A percentile compares a stretch with the other conserved stretches of the same genome.
These are phyloP conservation scores for Cantharis lateralis DNA, from an alignment of 2,888 invertebrate genomes.

Conservation along the genomic window DNA sequence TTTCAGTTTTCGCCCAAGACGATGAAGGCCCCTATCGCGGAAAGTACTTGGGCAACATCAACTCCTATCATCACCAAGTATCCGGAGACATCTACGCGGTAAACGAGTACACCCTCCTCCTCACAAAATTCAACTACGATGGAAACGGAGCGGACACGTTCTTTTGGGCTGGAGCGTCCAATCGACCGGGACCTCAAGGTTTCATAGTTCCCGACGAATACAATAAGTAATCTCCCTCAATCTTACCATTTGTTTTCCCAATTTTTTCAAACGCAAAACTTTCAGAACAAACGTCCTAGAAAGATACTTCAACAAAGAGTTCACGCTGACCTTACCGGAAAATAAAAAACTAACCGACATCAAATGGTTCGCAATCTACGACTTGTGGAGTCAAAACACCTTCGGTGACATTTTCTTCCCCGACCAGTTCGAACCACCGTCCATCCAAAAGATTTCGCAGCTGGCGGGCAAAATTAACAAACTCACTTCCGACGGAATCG, in stretches of 20 bases:
- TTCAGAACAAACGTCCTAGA: constrained; percentile 82
- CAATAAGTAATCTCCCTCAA: constrained; percentile 69
- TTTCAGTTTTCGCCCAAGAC: constrained; percentile 54
- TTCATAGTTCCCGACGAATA: constrained; percentile 88
- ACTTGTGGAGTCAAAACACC: constrained; percentile 82
- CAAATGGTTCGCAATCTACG: constrained; percentile 89
- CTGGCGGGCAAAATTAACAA: constrained; percentile 67
- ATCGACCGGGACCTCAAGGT: constrained; percentile 86
- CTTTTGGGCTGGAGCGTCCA: constrained; percentile 91
- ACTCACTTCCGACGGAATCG: constrained; percentile 72
- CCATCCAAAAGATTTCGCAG: constrained; percentile 61
- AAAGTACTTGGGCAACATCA: constrained; percentile 81
- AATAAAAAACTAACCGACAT: constrained; percentile 84
- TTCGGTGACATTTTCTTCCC: constrained; percentile 90
- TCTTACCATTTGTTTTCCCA: too few species aligned
- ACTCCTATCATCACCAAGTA: constrained; percentile 91
- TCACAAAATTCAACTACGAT: constrained; percentile 85
- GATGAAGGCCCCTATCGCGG: constrained; percentile 79
- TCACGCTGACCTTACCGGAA: constrained; percentile 80
- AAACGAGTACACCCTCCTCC: constrained; percentile 79
- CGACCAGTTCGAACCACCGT: constrained; percentile 87
- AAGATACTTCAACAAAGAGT: constrained; percentile 84
- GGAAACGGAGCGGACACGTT: constrained; percentile 90
- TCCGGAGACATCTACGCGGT: constrained; percentile 88
- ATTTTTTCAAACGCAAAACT: constrained; percentile 28